Conservation (phyloP, 1,140 invertebrate genomes). For the Heliothis virescens region DNA sequence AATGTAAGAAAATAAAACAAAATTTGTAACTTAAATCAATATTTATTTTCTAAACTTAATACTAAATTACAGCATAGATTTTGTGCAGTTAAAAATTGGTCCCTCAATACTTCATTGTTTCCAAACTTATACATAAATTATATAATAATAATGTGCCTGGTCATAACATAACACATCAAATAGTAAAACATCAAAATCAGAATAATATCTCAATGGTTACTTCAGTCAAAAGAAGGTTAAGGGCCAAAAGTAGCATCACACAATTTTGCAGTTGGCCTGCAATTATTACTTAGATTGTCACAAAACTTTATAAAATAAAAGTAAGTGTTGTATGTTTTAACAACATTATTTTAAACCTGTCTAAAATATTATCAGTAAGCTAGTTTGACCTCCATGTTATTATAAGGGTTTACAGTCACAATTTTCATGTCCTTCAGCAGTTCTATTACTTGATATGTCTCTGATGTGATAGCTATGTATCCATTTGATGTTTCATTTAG, state of each 20-base stretch:
- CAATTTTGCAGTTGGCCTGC: too few relatives aligned
- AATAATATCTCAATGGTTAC: too few relatives aligned
- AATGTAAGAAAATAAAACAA: not conserved
- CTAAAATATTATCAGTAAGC: constrained; percentile 57
- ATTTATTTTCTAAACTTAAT: not conserved
- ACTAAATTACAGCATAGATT: not conserved
- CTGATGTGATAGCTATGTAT: constrained; percentile 69
- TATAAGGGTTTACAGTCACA: constrained; percentile 72
- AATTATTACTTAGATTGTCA: too few relatives aligned
- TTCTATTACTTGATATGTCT: constrained; percentile 67
- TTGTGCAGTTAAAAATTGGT: not conserved
- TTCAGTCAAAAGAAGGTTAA: too few relatives aligned
- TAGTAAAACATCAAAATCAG: too few relatives aligned
- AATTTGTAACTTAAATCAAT: not conserved
- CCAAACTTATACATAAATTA: too few relatives aligned
- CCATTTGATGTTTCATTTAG: constrained; percentile 67
- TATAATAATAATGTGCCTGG: too few relatives aligned
- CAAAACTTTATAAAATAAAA: too few relatives aligned
- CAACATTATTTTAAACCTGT: too few relatives aligned
- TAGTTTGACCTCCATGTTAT: constrained; percentile 75
- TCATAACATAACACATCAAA: too few relatives aligned
- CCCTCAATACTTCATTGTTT: not conserved
- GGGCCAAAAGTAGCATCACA: too few relatives aligned
- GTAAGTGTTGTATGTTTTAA: too few relatives aligned
- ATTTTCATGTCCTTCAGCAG: constrained; percentile 72